Percentiles rank a stretch among this genome's conserved stretches.
Conservation (phyloP, 2,113 vertebrate species). For the Prunella fulvescens region DNA sequence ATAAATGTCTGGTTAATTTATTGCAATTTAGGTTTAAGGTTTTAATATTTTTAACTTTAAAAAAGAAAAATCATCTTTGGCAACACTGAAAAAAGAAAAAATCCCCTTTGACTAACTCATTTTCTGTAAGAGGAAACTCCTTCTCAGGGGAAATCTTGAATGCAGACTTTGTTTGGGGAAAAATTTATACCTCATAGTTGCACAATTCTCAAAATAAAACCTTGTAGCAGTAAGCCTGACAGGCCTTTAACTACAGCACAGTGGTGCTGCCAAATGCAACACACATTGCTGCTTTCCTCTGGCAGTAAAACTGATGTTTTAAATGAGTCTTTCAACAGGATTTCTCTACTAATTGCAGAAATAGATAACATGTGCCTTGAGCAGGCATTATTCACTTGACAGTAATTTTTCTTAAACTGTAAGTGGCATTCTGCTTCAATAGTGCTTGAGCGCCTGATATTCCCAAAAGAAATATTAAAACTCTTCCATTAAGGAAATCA, state of each 20-base stretch:
- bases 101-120: background rate
- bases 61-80: background rate
- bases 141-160: background rate
- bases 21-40: background rate
- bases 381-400: slow-evolving; percentile 55
- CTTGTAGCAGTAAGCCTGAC: background rate
- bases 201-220: background rate
- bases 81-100: background rate
- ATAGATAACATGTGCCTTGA: slow-evolving; percentile 56
- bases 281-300: slow-evolving; percentile 8
- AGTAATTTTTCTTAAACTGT: slow-evolving; percentile 53
- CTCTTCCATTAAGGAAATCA: background rate
- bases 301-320: slow-evolving; percentile 40
- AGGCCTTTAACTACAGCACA: background rate
- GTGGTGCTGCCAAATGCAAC: background rate
- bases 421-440: slow-evolving; percentile 42
- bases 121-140: background rate
- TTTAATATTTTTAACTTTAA: background rate
- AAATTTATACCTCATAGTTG: background rate
- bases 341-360: slow-evolving; percentile 64
- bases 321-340: slow-evolving; percentile 53
- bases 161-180: background rate
- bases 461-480: slow-evolving; percentile 44
- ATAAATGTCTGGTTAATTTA: background rate
- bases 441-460: background rate